Evolutionary conservation across 2,113 vertebrate species (phyloP).

Genomic region (Tamias sibiricus): DNA sequence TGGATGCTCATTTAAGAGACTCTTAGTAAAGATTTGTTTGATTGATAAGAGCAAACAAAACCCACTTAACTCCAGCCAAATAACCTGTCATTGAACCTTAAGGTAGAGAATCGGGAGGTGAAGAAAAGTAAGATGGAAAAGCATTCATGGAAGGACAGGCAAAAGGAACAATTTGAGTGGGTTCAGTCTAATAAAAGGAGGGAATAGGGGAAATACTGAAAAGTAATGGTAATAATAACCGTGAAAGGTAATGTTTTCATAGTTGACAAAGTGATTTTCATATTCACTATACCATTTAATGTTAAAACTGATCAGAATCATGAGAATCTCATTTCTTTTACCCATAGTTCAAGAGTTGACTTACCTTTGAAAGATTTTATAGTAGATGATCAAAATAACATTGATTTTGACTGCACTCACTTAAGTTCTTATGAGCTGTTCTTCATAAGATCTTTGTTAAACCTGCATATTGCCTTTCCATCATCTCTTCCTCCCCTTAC

Average conservation of each 20-base stretch:
- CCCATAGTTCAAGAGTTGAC: neutral
- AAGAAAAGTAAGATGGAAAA: neutral
- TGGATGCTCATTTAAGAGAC: neutral
- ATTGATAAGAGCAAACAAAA: neutral
- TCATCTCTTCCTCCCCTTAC: neutral
- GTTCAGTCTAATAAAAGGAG: neutral
- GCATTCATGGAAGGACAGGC: neutral
- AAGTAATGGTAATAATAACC: neutral
- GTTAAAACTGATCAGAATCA: neutral
- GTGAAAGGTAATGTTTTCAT: neutral
- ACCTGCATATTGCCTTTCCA: no score
- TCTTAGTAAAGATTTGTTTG: constrained; percentile 13
- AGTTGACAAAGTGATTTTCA: neutral
- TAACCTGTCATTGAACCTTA: neutral
- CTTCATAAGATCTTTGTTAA: neutral
- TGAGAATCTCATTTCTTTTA: neutral
- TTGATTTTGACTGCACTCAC: neutral
- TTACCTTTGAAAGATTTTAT: neutral
- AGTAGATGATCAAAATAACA: neutral
- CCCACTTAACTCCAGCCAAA: neutral
- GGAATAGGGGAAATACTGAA: neutral
- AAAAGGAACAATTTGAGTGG: neutral
- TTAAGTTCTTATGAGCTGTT: neutral
- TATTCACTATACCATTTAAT: neutral
- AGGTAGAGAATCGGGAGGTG: neutral